Percentiles rank a stretch among this genome's conserved stretches.
These are phyloP conservation scores for Alces alces DNA, from an alignment of 2,113 vertebrate genomes.

Conservation along the genomic window DNA sequence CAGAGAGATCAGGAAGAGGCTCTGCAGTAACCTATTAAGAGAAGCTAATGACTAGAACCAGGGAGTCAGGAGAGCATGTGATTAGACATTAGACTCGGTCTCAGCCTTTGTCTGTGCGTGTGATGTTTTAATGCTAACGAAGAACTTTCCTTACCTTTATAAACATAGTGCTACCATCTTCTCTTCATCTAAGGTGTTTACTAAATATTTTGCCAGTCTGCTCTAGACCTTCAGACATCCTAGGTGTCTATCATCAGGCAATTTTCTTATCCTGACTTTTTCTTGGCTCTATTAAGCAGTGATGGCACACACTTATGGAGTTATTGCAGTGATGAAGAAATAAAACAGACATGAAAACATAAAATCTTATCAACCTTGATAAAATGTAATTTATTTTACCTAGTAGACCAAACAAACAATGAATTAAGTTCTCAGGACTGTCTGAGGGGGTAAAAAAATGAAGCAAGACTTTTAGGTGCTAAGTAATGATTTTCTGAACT, in stretches of 20 bases:
- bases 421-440: neutral
- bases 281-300: neutral
- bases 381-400: neutral
- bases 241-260: neutral
- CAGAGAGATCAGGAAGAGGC: no score
- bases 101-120: neutral
- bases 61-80: fast-evolving
- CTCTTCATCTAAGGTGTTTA: neutral
- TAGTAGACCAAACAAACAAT: neutral
- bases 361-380: neutral
- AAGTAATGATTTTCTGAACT: neutral
- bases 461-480: neutral
- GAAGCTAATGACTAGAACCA: neutral
- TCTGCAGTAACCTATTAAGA: neutral
- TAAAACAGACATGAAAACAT: neutral
- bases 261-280: neutral
- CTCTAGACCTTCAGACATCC: neutral
- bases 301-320: neutral
- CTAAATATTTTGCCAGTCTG: neutral
- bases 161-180: neutral
- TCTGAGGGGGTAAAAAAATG: neutral
- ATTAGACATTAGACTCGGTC: neutral
- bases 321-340: neutral
- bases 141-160: neutral
- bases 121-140: neutral